phyloP scores from a whole-genome alignment of 2,113 vertebrate species.

The Delphinapterus leucas region DNA sequence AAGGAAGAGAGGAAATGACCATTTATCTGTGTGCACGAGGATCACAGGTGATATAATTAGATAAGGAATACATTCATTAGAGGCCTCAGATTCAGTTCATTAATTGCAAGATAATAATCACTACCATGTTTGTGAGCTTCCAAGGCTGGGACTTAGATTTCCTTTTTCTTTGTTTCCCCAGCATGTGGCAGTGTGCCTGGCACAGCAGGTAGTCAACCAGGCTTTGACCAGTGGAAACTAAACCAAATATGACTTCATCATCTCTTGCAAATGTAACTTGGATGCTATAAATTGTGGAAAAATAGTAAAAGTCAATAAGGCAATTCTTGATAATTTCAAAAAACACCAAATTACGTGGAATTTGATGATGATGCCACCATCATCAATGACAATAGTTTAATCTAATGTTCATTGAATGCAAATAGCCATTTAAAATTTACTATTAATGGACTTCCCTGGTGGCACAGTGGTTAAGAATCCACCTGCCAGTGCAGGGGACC shows the following conservation, averaged over 20 bases:
- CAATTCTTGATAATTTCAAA: not conserved
- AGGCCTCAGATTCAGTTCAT: not conserved
- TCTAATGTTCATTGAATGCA: not conserved
- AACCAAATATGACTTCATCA: not conserved
- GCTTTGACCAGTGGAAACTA: not conserved
- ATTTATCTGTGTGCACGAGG: not conserved
- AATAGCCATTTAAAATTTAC: not conserved
- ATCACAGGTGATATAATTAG: slow-evolving; percentile 11
- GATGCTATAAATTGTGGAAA: not conserved
- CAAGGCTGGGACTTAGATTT: not conserved
- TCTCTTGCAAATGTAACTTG: not conserved
- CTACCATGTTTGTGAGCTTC: not conserved
- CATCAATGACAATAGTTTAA: not conserved
- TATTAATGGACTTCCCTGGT: not conserved
- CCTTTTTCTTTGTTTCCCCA: not conserved
- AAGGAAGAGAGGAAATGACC: not conserved
- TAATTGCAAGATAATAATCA: slow-evolving; percentile 19
- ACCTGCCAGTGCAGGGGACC: no score
- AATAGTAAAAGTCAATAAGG: not conserved
- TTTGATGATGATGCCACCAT: not conserved
- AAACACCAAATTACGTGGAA: not conserved
- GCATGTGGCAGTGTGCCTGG: not conserved
- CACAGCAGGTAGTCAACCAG: not conserved
- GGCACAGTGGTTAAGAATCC: no score
- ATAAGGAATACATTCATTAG: not conserved